Base-by-base conservation (phyloP, 2,888 invertebrate genomes). In the Neoascia interrupta region DNA sequence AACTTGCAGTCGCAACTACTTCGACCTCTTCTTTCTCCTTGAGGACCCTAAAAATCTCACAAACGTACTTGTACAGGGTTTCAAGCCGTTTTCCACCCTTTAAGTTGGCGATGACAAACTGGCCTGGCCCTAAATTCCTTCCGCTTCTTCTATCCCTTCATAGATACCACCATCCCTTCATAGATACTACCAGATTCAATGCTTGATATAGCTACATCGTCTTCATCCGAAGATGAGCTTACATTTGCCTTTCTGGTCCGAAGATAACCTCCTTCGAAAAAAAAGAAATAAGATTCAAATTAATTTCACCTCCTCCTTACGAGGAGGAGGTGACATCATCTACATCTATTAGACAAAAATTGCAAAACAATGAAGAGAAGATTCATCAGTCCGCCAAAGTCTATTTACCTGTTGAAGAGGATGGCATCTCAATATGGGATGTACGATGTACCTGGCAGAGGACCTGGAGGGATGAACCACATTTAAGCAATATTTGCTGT, bases 221-320 rank as follows among this genome's bases (percentile, higher is more conserved):
- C 47, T 47, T 47, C 47, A 47, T 47, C 28, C 28, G 47, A 47
- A 28, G 47, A 47, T 28, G 28, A 45, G 45, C 28, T 45, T 16
- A 45, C n/a, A 26, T 45, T 21, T 43, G 11, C 6, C 11, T 45
- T 37, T 10, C 37, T 37, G 13, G 23, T 15, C 18, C n/a, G n/a
- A n/a, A n/a, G n/a, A n/a, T n/a, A n/a, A n/a, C n/a, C n/a, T n/a
- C n/a, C n/a, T n/a, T n/a, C n/a, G n/a, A n/a, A n/a, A n/a, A n/a
- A n/a, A n/a, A n/a, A n/a, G n/a, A n/a, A n/a, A n/a, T n/a, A 6
- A 19, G 19, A 43, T 1, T 43, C 23, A 23, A 23, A 13, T 43
- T 23, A 13, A n/a, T 43, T 23, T 43, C 11, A 23, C 11, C 11
- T 23, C 13, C 6, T 23, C 13, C 43, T 43, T 13, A 11, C 13